Evolutionary conservation across 2,888 invertebrate genomes (phyloP).

Genomic region (Caenorhabditis sp.): DNA sequence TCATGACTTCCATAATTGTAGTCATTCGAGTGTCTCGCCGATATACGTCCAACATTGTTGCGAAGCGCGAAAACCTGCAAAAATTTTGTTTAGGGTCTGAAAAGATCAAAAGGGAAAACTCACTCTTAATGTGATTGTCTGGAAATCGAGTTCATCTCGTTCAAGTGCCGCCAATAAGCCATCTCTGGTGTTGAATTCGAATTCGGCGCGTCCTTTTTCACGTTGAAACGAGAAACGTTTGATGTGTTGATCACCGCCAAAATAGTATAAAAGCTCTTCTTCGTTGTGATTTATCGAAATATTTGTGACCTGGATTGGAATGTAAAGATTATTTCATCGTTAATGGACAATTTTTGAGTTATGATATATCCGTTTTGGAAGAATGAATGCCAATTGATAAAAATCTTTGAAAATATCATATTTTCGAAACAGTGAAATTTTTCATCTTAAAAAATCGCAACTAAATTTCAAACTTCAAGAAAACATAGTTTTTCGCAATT

Average conservation of each 20-base stretch:
- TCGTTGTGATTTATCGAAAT: slow-evolving; percentile 19
- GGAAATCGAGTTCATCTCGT: background rate
- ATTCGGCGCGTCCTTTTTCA: slow-evolving; percentile 14
- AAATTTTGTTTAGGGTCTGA: background rate
- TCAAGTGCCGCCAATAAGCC: slow-evolving; percentile 6
- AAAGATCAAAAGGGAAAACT: no score
- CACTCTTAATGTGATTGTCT: background rate
- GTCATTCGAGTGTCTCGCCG: slow-evolving; percentile 10
- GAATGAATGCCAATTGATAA: no score
- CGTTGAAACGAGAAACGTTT: background rate
- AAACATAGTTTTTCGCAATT: no score
- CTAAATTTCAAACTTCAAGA: no score
- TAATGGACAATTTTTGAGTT: no score
- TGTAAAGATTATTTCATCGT: no score
- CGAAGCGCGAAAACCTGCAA: slow-evolving; percentile 25
- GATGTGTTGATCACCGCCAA: slow-evolving; percentile 22
- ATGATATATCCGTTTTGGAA: no score
- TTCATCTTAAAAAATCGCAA: no score
- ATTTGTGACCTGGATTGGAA: no score
- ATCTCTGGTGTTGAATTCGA: slow-evolving; percentile 15
- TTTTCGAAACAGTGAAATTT: no score
- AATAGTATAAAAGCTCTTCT: slow-evolving; percentile 33
- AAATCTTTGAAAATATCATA: no score
- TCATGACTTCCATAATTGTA: slow-evolving; percentile 22
- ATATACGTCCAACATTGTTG: slow-evolving; percentile 14